phyloP scores from a whole-genome alignment of 2,797 vertebrate species.

The Chelidonichthys spinosus region DNA sequence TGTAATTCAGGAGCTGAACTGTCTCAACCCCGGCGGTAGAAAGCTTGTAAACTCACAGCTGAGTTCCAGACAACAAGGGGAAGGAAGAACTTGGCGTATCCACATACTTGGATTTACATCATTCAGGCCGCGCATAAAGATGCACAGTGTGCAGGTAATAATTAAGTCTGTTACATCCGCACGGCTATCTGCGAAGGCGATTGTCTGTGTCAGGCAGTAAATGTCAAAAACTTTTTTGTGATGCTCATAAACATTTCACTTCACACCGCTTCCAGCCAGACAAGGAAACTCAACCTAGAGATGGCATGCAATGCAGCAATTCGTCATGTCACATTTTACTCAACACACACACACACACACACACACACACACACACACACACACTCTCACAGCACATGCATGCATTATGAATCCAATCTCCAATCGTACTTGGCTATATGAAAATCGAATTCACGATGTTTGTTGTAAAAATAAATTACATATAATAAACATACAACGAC shows the following conservation, averaged over 20 bases:
- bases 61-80: conserved; percentile 12
- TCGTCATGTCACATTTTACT: neutral
- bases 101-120: conserved; percentile 38
- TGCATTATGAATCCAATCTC: neutral
- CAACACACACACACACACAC: neutral
- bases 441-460: neutral
- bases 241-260: conserved; percentile 65
- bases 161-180: conserved; percentile 49
- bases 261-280: conserved; percentile 28
- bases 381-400: neutral
- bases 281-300: conserved; percentile 20
- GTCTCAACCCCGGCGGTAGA: conserved; percentile 19
- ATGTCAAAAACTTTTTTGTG: conserved; percentile 56
- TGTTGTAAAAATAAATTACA: neutral
- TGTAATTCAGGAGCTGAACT: conserved; percentile 17
- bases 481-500: neutral
- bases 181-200: conserved; percentile 13
- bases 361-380: neutral
- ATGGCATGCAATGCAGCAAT: conserved; percentile 5
- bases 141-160: conserved; percentile 44
- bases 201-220: conserved; percentile 48
- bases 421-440: neutral
- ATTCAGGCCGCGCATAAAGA: conserved; percentile 39
- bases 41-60: conserved; percentile 13
- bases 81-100: neutral